Base-by-base conservation (phyloP, 2,888 invertebrate genomes). In the Drosophila nr. medialis region DNA sequence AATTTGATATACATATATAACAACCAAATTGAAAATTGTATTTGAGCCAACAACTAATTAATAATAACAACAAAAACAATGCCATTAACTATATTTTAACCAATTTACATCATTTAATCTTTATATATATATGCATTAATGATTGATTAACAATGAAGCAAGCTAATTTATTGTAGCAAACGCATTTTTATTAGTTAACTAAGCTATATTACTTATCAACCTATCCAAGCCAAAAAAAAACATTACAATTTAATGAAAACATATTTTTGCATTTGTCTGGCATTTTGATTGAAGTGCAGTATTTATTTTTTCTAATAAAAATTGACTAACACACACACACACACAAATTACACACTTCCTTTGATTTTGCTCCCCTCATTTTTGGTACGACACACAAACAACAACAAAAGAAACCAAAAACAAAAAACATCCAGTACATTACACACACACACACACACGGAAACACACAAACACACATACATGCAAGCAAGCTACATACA, bases 401-500 rank as follows among this genome's bases (percentile, higher is more conserved):
- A 59, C 15, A 34, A 45, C 13, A 7, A 40, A 38, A 36, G 2
- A 24, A 24, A 24, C 24, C 13, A 11, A 11, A 42, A 13, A 21
- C 21, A 7, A 45, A 21, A 21, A 2, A 56, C 38, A 75, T 66
- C 21, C 64, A 64, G 7, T 36, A 42, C 38, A 61, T 65, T 29
- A 59, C 50, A 76, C 61, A 73, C 60, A 67, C 42, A 59, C 38
- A 67, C 27, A 71, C 68, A 80, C 50, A 45, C 55, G 30, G 32
- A 73, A 42, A 59, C 51, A 61, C 59, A 72, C 53, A 73, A 42
- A 59, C 51, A 61, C 59, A 72, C 53, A 75, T 63, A 81, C 59
- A 72, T 63, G 73, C 79, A 88, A 81, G 73, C 84, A 73, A 78
- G 58, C 69, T 69, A 80, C 72, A 76, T 80, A 63, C 51, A 64